phyloP scores from a whole-genome alignment of 1,140 invertebrate species.

The Lepidurus apus region DNA sequence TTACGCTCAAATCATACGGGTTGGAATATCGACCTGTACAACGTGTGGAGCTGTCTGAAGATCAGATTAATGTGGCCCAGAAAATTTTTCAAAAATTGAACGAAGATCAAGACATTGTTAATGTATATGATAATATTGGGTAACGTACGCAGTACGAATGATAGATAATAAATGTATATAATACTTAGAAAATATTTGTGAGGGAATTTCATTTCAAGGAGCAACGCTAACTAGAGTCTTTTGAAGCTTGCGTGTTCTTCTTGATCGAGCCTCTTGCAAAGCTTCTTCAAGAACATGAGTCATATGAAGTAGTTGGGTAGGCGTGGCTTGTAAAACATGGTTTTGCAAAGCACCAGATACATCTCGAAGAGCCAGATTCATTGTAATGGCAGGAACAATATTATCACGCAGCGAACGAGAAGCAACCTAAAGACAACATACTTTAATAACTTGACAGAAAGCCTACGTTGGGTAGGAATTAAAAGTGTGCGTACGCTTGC shows the following conservation, averaged over 20 bases:
- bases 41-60: slow-evolving; percentile 24
- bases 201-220: background rate
- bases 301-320: background rate
- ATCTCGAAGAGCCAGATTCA: background rate
- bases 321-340: background rate
- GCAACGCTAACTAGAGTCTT: background rate
- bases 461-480: background rate
- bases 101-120: slow-evolving; percentile 30
- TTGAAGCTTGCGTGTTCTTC: background rate
- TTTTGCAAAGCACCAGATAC: background rate
- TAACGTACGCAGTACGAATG: background rate
- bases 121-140: slow-evolving; percentile 31
- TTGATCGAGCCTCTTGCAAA: background rate
- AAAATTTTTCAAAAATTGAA: slow-evolving; percentile 28
- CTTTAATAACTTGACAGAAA: background rate
- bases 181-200: background rate
- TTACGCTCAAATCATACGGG: slow-evolving; percentile 9
- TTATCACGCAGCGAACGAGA: background rate
- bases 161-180: slow-evolving; percentile 7
- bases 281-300: background rate
- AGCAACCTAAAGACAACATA: background rate
- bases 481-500: background rate
- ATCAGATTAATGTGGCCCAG: background rate
- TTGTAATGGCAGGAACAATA: background rate
- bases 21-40: slow-evolving; percentile 20